Conservation (phyloP, 2,888 invertebrate genomes). For the Aphidius colemani region DNA sequence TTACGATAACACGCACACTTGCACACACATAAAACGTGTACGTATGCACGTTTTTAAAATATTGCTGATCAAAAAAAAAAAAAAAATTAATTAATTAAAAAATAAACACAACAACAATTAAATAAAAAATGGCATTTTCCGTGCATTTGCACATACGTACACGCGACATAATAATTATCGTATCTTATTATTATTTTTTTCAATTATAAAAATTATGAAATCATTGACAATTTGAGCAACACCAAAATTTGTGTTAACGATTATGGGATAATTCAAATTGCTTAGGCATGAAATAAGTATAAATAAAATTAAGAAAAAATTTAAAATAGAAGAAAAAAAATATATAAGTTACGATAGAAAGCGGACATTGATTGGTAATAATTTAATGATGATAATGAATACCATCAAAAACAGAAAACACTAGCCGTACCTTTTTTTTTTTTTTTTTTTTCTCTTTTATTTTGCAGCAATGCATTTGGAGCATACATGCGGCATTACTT, state of each 20-base stretch:
- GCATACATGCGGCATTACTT: slow-evolving; percentile 33
- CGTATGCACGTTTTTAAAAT: slow-evolving; percentile 33
- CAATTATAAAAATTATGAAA: slow-evolving; percentile 10
- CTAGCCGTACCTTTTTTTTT: slow-evolving; percentile 30
- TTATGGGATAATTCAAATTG: slow-evolving; percentile 17
- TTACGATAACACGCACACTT: slow-evolving; percentile 42
- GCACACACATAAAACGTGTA: slow-evolving; percentile 30
- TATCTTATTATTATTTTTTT: slow-evolving; percentile 11
- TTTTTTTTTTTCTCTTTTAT: slow-evolving; percentile 11
- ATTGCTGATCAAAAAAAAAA: slow-evolving; percentile 32
- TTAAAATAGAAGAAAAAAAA: slow-evolving; percentile 29
- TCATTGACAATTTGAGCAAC: slow-evolving; percentile 47
- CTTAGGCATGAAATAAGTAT: slow-evolving; percentile 22
- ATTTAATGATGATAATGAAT: slow-evolving; percentile 15
- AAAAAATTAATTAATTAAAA: slow-evolving; percentile 32
- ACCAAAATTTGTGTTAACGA: slow-evolving; percentile 53
- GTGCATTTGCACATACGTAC: slow-evolving; percentile 33
- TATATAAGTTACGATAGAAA: slow-evolving; percentile 31
- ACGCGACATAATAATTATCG: slow-evolving; percentile 28
- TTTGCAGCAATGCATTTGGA: slow-evolving; percentile 28
- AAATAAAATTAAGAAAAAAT: slow-evolving; percentile 29
- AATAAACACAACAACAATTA: not conserved
- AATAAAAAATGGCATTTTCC: not conserved
- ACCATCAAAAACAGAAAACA: slow-evolving; percentile 32
- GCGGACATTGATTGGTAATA: slow-evolving; percentile 32